Evolutionary conservation across 2,113 vertebrate species (phyloP).

Genomic region (Silurus glanis): DNA sequence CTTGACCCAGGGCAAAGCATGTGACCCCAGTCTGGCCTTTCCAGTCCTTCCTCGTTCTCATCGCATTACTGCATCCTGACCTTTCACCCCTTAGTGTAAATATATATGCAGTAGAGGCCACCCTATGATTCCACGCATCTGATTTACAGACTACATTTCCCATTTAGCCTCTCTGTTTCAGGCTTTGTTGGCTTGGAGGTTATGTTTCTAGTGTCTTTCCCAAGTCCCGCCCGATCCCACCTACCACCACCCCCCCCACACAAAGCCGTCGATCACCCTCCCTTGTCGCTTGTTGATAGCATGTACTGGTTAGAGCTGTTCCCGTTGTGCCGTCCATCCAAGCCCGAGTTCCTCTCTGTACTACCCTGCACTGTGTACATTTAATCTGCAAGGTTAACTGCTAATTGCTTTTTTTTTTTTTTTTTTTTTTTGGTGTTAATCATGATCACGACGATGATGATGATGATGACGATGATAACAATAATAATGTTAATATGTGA

Average conservation of each 20-base stretch:
- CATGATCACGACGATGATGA: conserved; percentile 57
- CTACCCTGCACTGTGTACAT: conserved; percentile 73
- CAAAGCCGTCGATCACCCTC: conserved; percentile 61
- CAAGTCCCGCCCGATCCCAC: conserved; percentile 32
- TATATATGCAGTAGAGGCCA: conserved; percentile 71
- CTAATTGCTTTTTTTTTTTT: conserved; percentile 67
- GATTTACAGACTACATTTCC: conserved; percentile 53
- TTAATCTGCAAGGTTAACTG: conserved; percentile 77
- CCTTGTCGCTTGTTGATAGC: conserved; percentile 81
- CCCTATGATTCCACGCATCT: conserved; percentile 15
- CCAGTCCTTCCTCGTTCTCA: conserved; percentile 32
- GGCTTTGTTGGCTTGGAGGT: conserved; percentile 62
- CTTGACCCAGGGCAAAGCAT: conserved; percentile 64
- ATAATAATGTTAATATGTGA: conserved; percentile 71
- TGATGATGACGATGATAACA: conserved; percentile 59
- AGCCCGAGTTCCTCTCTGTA: conserved; percentile 33
- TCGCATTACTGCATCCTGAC: conserved; percentile 56
- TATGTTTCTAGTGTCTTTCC: conserved; percentile 56
- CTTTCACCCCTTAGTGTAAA: conserved; percentile 70
- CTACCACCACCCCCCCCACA: neutral
- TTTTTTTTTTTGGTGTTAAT: conserved; percentile 70
- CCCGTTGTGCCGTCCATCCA: conserved; percentile 73
- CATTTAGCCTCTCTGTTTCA: conserved; percentile 61
- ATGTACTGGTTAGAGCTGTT: conserved; percentile 80
- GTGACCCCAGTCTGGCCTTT: conserved; percentile 47